phyloP scores from a whole-genome alignment of 2,888 invertebrate species.

The Hyles lineata region DNA sequence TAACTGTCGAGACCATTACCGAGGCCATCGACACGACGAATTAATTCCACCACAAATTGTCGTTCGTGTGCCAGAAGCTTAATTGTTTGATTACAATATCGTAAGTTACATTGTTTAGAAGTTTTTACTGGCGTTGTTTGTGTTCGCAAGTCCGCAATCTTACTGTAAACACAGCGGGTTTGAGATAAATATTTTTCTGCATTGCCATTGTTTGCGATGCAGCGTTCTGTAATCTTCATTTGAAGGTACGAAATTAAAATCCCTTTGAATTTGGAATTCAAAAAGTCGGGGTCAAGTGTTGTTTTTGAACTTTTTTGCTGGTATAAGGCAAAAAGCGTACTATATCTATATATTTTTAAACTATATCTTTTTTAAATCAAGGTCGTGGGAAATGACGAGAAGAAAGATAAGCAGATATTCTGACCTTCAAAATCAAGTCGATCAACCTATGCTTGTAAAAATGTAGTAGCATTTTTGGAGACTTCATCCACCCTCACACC shows the following conservation, averaged over 20 bases:
- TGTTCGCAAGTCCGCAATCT: not conserved
- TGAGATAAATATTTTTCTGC: conserved; percentile 16
- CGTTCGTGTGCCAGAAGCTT: conserved; percentile 16
- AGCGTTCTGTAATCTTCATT: not conserved
- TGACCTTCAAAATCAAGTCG: not conserved
- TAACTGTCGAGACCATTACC: not conserved
- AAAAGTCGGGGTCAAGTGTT: too few relatives aligned
- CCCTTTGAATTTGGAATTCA: not conserved
- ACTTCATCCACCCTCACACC: too few relatives aligned
- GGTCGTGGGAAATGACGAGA: not conserved
- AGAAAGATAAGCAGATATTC: not conserved
- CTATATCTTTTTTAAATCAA: not conserved
- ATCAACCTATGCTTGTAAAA: not conserved
- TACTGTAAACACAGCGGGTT: not conserved
- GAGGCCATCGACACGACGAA: not conserved
- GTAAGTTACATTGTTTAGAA: conserved; percentile 22
- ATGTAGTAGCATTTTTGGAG: not conserved
- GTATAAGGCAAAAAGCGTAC: not conserved
- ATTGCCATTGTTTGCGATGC: not conserved
- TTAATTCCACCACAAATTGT: conserved; percentile 3
- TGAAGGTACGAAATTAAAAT: not conserved
- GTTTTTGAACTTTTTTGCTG: not conserved
- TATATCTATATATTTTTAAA: too few relatives aligned
- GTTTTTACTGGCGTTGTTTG: conserved; percentile 14
- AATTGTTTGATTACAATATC: conserved; percentile 23